Base-by-base conservation (phyloP, 1,140 invertebrate species). In the Bradynema listronoti region DNA sequence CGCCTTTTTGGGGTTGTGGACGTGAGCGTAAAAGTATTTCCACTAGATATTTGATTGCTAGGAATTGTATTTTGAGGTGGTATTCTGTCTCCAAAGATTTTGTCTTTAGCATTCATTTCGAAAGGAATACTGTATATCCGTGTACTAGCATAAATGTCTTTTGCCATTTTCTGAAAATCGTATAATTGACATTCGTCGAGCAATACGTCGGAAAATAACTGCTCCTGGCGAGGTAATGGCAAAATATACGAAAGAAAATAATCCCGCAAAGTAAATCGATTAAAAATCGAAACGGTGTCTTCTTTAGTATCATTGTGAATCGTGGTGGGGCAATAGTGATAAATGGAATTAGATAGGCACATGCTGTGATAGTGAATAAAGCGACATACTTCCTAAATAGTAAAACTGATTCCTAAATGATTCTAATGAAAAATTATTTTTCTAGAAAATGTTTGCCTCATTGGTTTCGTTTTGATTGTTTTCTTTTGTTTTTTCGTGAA, bases 61-160 rank as follows among this genome's bases (percentile, higher is more conserved):
- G n/a, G n/a, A n/a, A n/a, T n/a, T n/a, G n/a, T n/a, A n/a, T n/a
- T n/a, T n/a, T n/a, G n/a, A n/a, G n/a, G n/a, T n/a, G n/a, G n/a
- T n/a, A n/a, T n/a, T n/a, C n/a, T n/a, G n/a, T n/a, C n/a, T n/a
- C n/a, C 14, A 22, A 63, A 11, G 11, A 11, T 22, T 32, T 34
- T 16, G 42, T 62, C 22, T 14, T 42, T 29, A 19, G 27, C 65
- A 4, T 24, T 16, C 33, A 36, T 25, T 32, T 69, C 14, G 50
- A 69, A 7, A 63, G 50, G 39, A 63, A 55, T 41, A 32, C 22
- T 14, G 29, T n/a, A 34, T 63, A 58, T 60, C 55, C 25, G 27
- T 68, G 65, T 71, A 34, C 60, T 70, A 43, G 69, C 63, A 45
- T 63, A 65, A 1, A 65, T 27, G 16, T 65, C 63, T 19, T 66